Percentiles rank a stretch among this genome's conserved stretches.
Evolutionary conservation across 2,888 invertebrate genomes (phyloP).

Genomic region (Anaspis maculata): DNA sequence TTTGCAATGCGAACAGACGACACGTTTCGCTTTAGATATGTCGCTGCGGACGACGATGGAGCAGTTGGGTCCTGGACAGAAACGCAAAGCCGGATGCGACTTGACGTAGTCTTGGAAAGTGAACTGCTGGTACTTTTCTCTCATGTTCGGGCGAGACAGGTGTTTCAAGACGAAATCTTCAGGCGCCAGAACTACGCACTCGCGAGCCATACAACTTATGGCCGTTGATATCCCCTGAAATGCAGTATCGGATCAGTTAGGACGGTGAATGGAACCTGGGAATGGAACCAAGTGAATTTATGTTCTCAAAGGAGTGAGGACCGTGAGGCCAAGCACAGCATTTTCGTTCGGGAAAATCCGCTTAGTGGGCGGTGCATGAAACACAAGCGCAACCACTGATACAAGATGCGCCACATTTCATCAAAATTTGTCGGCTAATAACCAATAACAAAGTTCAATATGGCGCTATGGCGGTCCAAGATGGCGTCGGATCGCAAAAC

Average conservation of each 20-base stretch:
- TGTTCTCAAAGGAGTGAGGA: too few species aligned
- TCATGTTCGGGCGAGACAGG: constrained; percentile 69
- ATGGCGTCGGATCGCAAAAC: too few species aligned
- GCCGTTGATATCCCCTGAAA: constrained; percentile 62
- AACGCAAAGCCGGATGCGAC: constrained; percentile 81
- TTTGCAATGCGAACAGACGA: constrained; percentile 82
- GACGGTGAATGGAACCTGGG: not conserved
- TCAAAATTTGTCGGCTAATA: too few species aligned
- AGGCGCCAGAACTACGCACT: constrained; percentile 89
- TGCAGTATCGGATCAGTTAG: not conserved
- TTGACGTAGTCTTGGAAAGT: constrained; percentile 95
- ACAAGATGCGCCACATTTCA: too few species aligned
- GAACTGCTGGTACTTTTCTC: constrained; percentile 92
- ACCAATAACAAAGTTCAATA: too few species aligned
- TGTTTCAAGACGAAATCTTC: constrained; percentile 91
- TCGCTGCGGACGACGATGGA: constrained; percentile 80
- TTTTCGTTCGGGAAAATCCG: too few species aligned
- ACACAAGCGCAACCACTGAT: too few species aligned
- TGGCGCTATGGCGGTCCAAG: too few species aligned
- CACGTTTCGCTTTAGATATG: constrained; percentile 74
- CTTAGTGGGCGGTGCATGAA: too few species aligned
- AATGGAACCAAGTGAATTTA: not conserved
- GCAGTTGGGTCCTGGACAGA: constrained; percentile 96
- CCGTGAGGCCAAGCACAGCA: too few species aligned
- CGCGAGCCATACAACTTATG: constrained; percentile 95